phyloP scores from a whole-genome alignment of 2,113 vertebrate species.

The Myiozetetes cayanensis region DNA sequence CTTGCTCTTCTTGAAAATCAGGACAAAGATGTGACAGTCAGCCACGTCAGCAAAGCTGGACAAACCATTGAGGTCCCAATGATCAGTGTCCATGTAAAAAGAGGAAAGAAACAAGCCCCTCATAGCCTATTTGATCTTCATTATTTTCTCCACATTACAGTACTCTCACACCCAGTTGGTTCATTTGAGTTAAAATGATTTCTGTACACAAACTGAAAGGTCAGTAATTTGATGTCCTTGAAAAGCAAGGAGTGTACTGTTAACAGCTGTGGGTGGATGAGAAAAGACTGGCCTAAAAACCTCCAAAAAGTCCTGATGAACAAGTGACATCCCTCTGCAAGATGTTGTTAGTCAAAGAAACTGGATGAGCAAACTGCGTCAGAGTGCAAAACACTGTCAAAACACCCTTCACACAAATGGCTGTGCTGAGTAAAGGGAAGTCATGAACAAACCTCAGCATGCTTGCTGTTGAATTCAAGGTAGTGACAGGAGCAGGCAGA shows the following conservation, averaged over 20 bases:
- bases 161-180: background rate
- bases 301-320: background rate
- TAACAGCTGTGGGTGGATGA: background rate
- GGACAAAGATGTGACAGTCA: background rate
- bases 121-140: background rate
- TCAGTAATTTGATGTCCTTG: background rate
- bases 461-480: background rate
- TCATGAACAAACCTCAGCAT: background rate
- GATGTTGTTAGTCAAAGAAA: background rate
- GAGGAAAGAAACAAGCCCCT: background rate
- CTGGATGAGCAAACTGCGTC: background rate
- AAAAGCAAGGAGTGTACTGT: background rate
- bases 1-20: background rate
- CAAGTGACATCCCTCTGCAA: background rate
- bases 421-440: background rate
- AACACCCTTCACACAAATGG: background rate
- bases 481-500: background rate
- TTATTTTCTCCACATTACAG: background rate
- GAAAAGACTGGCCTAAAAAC: background rate
- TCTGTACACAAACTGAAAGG: background rate
- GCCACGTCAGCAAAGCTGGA: background rate
- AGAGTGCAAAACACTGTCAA: background rate
- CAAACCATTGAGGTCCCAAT: accelerated
- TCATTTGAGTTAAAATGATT: background rate
- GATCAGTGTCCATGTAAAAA: background rate